Base-by-base conservation (phyloP, 2,888 invertebrate species). In the Tipula helvola region DNA sequence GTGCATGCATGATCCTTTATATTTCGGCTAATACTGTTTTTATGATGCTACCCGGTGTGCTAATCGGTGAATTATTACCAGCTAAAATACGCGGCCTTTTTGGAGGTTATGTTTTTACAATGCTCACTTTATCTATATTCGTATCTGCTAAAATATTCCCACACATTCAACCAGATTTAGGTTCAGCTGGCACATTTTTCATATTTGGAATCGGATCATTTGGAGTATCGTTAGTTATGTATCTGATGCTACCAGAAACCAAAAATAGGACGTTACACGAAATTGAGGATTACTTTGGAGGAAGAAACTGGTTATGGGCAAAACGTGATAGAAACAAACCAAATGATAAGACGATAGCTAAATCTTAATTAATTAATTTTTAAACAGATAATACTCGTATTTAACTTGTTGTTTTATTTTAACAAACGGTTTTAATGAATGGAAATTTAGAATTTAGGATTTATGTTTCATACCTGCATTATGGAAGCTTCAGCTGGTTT, bases 221-320 rank as follows among this genome's bases (percentile, higher is more conserved):
- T 0, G 88, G 95, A 7, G 94, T 94, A 0, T 94, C 95, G 0
- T 86, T 95, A 1, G 94, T 95, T 86, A 91, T 95, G 88, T 95
- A 93, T 90, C 91, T 95, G 0, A 92, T 95, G 87, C 91, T 96
- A 57, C 96, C 96, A 12, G 96, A 96, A 91, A 96, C 96, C 0
- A 96, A 95, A 90, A 94, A 94, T 47, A 93, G 94, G 87, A 94
- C 94, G 5, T 91, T 96, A 83, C 92, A 94, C 87, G 94, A 96
- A 91, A 96, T 96, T 88, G 96, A 96, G 90, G 95, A 96, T 91
- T 96, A 96, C 90, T 96, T 96, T 89, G 93, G 94, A 89, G 94
- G 94, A 88, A 91, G 93, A 57, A 94, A 94, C 89, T 92, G 94
- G 89, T 89, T 94, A 87, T 95, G 95, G 95, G 39, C 39, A 39